A percentile compares a stretch with the other conserved stretches of the same genome.
Conservation (phyloP, 2,113 vertebrate genomes). For the Caretta caretta region DNA sequence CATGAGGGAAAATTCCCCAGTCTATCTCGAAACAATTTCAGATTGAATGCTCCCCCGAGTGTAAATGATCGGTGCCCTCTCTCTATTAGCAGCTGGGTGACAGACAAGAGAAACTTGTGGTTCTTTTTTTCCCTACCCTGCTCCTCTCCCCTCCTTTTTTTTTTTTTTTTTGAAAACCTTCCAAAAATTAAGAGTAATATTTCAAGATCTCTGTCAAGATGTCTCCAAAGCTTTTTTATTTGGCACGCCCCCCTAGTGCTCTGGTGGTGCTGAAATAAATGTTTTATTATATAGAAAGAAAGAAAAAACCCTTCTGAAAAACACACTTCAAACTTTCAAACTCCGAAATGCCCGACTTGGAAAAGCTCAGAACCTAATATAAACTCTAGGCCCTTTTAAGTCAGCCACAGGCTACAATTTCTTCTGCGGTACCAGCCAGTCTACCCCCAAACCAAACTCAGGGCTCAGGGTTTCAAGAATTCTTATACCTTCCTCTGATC, state of each 20-base stretch:
- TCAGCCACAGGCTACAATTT: conserved; percentile 36
- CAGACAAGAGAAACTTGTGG: conserved; percentile 46
- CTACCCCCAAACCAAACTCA: not conserved
- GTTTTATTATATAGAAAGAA: conserved; percentile 62
- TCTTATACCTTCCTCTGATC: not conserved
- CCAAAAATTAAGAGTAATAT: conserved; percentile 28
- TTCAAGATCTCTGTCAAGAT: not conserved
- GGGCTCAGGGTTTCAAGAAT: not conserved
- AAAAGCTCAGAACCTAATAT: conserved; percentile 14
- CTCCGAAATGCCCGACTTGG: not conserved
- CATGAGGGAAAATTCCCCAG: not conserved
- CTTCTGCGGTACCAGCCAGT: not conserved
- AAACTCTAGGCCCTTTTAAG: conserved; percentile 41
- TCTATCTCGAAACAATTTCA: conserved; percentile 57
- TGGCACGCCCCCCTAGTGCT: conserved; percentile 28
- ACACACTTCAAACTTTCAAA: not conserved
- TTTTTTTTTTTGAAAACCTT: conserved; percentile 35
- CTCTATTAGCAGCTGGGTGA: conserved; percentile 24
- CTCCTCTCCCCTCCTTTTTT: not conserved
- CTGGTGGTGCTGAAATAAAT: conserved; percentile 23
- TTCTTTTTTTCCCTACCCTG: not conserved
- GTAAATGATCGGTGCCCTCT: not conserved
- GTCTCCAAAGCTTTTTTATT: conserved; percentile 9
- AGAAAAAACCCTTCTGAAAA: conserved; percentile 19
- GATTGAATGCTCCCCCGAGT: conserved; percentile 8